A percentile compares a stretch with the other conserved stretches of the same genome.
These are phyloP conservation scores for Hippocampus zosterae DNA, from an alignment of 2,113 vertebrate species.

Conservation along the genomic window DNA sequence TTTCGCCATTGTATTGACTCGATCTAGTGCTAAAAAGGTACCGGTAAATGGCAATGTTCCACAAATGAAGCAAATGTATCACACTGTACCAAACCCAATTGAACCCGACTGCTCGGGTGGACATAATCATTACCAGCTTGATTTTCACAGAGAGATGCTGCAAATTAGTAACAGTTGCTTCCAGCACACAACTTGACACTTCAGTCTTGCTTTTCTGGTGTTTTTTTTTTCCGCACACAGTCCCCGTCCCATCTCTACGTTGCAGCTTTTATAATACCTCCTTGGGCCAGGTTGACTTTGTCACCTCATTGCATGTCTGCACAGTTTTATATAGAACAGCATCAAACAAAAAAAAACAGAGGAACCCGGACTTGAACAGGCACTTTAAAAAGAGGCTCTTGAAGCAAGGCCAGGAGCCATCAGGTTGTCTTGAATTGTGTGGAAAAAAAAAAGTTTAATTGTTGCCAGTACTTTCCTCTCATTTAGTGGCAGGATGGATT, in stretches of 20 bases:
- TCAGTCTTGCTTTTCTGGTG: too few relatives aligned
- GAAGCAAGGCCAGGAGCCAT: not conserved
- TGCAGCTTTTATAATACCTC: too few relatives aligned
- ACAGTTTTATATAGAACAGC: not conserved
- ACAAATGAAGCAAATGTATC: not conserved
- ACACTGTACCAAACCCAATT: not conserved
- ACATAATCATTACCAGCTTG: not conserved
- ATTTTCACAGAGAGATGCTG: not conserved
- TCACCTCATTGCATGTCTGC: not conserved
- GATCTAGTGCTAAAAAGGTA: too few relatives aligned
- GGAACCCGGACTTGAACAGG: not conserved
- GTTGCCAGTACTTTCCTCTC: slow-evolving; percentile 14
- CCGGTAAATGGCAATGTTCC: too few relatives aligned
- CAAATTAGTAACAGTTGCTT: not conserved
- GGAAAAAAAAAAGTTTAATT: slow-evolving; percentile 10
- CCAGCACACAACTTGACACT: too few relatives aligned
- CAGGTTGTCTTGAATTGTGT: slow-evolving; percentile 13
- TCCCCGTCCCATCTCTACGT: too few relatives aligned
- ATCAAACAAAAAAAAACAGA: not conserved
- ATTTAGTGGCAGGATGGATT: slow-evolving; percentile 25
- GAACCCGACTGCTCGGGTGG: not conserved
- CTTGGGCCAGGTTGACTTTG: not conserved
- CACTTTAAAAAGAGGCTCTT: not conserved
- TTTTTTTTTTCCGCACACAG: too few relatives aligned
- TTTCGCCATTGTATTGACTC: too few relatives aligned